Evolutionary conservation across 2,888 invertebrate species (phyloP), one percentile per base, ranked within the genome.

Genomic region (Axea sp.): DNA sequence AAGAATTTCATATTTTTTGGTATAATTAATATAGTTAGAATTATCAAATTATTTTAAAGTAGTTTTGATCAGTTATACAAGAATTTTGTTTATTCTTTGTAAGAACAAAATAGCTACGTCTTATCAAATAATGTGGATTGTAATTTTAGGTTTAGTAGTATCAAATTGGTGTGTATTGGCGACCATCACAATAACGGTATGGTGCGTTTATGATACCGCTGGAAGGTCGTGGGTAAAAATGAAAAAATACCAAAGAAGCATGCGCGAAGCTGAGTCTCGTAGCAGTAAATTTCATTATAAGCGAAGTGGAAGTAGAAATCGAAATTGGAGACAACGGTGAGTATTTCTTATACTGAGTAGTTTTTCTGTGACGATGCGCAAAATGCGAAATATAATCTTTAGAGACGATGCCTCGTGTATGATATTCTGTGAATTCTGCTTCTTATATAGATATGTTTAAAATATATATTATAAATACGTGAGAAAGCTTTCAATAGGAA

Each of bases 211-310:
- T 88, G 95, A 96, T 88, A 90, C 94, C 0, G 95, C 95, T n/a
- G 96, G 96, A 8, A 89, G 94, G 49, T 94, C 94, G 41, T 96
- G 95, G 95, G 95, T 96, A 15, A 95, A 95, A 88, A 94, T 95
- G 94, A 95, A 95, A 86, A 91, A 94, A 81, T 95, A 94, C 87
- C 95, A 95, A 87, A 90, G 94, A 73, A 95, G 94, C 76, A 92
- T 94, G 91, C 90, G 92, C 77, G 93, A 93, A 83, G 91, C 92
- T 12, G 93, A 93, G 84, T 92, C 92, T n/a, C 80, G 86, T 19
- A 81, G 82, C 24, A 83, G 81, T 14, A 90, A 93, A 77, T 92
- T 92, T 80, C 93, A 93, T 83, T 93, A 94, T 84, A 92, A 92
- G 82, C 89, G 94, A 57, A 94, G 94, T 51, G 93, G 93, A 41